These are phyloP conservation scores for Lagocephalus sceleratus DNA, from an alignment of 2,797 vertebrate species.

Conservation along the genomic window DNA sequence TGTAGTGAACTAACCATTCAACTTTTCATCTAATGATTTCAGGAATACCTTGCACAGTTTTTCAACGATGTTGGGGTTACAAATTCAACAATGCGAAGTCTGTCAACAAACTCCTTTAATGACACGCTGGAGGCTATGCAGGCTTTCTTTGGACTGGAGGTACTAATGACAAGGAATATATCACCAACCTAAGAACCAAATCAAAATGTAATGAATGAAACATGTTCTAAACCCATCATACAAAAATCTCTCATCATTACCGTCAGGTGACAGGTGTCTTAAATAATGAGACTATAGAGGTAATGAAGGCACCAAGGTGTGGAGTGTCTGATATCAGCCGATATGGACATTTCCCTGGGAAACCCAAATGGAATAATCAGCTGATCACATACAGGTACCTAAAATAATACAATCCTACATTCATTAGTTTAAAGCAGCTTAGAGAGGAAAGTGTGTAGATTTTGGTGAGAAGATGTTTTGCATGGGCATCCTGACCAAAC, in stretches of 20 bases:
- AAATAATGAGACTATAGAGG: constrained; percentile 48
- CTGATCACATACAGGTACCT: constrained; percentile 79
- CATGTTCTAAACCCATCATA: not conserved
- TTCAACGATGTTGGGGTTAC: constrained; percentile 52
- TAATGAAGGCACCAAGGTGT: constrained; percentile 77
- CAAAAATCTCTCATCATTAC: constrained; percentile 1
- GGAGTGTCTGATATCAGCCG: constrained; percentile 75
- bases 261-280: constrained; percentile 73
- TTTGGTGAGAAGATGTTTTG: no score
- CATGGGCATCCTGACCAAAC: no score
- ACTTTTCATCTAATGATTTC: not conserved
- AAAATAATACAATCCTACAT: not conserved
- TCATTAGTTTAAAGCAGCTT: no score
- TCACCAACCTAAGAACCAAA: no score
- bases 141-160: constrained; percentile 78
- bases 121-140: constrained; percentile 79
- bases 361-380: constrained; percentile 69
- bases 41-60: constrained; percentile 77
- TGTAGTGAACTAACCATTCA: no score
- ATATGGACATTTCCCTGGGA: constrained; percentile 44
- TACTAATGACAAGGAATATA: constrained; percentile 5
- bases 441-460: no score
- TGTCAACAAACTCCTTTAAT: constrained; percentile 28
- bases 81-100: constrained; percentile 14
- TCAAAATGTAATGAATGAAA: not conserved